Evolutionary conservation across 1,140 invertebrate genomes (phyloP).

Genomic region (Kradibia gibbosae): DNA sequence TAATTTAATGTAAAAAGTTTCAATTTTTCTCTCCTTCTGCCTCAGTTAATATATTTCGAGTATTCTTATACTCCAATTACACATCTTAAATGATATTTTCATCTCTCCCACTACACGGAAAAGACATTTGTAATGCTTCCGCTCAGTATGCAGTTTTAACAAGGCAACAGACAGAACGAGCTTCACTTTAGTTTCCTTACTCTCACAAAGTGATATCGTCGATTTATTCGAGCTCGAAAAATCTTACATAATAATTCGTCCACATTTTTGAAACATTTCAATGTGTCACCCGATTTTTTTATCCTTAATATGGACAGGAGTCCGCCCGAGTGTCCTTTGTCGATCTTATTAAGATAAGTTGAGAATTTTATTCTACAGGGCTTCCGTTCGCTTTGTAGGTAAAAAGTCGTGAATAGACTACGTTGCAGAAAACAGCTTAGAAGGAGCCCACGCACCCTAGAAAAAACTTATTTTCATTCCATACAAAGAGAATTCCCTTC

Average conservation of each 20-base stretch:
- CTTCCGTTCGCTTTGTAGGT: slow-evolving; percentile 35
- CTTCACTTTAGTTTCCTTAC: background rate
- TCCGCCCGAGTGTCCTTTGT: slow-evolving; percentile 6
- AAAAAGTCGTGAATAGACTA: slow-evolving; percentile 36
- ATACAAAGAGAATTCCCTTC: background rate
- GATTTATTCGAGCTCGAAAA: slow-evolving; percentile 18
- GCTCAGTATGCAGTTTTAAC: background rate
- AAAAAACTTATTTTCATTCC: slow-evolving; percentile 12
- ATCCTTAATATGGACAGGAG: background rate
- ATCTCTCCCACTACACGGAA: background rate
- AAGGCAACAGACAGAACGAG: background rate
- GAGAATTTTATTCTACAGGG: slow-evolving; percentile 31
- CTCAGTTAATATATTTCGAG: too few relatives aligned
- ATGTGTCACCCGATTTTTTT: background rate
- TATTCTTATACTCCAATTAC: too few relatives aligned
- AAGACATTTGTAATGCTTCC: background rate
- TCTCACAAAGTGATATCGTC: background rate
- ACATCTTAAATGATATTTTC: background rate
- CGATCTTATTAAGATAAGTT: slow-evolving; percentile 39
- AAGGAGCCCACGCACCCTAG: background rate
- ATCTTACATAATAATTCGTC: slow-evolving; percentile 21
- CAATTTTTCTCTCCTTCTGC: too few relatives aligned
- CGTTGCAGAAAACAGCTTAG: background rate
- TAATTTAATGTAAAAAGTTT: too few relatives aligned
- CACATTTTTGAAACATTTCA: background rate